phyloP scores from a whole-genome alignment of 1,140 invertebrate species.

The Aethina tumida region DNA sequence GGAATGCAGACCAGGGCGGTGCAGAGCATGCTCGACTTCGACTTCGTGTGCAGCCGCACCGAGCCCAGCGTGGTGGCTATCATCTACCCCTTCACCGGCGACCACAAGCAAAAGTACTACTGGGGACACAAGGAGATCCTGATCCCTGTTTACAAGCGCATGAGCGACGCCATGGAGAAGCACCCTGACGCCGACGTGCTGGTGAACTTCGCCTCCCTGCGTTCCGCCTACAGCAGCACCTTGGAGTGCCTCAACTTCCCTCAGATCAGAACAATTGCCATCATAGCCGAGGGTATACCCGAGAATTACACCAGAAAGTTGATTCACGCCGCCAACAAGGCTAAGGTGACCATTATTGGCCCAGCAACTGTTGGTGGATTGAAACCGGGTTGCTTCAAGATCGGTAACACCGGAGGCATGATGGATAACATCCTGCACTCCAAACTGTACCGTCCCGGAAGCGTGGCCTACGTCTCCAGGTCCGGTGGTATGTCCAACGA shows the following conservation, averaged over 20 bases:
- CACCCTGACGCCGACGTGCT: conserved; percentile 91
- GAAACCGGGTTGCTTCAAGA: conserved; percentile 99
- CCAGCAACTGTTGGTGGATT: conserved; percentile 97
- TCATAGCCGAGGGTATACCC: conserved; percentile 98
- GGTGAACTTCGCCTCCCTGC: conserved; percentile 96
- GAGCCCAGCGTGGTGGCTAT: conserved; percentile 89
- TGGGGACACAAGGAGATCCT: conserved; percentile 98
- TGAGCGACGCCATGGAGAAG: conserved; percentile 92
- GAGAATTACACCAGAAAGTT: conserved; percentile 96
- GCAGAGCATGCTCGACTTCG: conserved; percentile 97
- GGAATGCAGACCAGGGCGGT: conserved; percentile 99
- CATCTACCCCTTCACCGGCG: conserved; percentile 97
- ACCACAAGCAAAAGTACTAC: conserved; percentile 99
- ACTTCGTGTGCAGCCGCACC: conserved; percentile 89
- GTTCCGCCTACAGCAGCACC: conserved; percentile 96
- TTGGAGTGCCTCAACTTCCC: conserved; percentile 85
- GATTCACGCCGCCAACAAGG: conserved; percentile 75
- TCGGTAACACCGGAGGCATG: conserved; percentile 97
- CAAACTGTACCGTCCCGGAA: conserved; percentile 92
- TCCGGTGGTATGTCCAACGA: conserved; percentile 99
- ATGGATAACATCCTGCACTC: conserved; percentile 98
- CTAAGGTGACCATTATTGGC: conserved; percentile 79
- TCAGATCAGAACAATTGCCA: conserved; percentile 93
- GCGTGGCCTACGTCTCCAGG: conserved; percentile 94
- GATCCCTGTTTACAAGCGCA: conserved; percentile 93